Base-by-base conservation (phyloP, 1,140 invertebrate genomes). In the Pseudomyrmex sp. region DNA sequence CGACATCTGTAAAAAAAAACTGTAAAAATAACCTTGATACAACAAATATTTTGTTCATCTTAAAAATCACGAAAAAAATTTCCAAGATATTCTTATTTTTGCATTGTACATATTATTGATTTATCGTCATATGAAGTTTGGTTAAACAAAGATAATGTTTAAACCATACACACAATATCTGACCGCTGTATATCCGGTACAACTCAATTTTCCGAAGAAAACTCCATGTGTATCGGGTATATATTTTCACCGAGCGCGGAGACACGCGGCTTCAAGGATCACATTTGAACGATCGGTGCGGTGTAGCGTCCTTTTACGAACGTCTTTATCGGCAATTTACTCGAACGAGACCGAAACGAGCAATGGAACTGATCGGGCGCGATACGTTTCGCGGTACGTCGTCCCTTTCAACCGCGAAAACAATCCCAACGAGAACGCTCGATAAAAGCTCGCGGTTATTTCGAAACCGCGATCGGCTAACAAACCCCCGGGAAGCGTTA, bases 381-480 rank as follows among this genome's bases (percentile, higher is more conserved):
- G 82, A 87, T 80, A 88, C 66, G 73, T 85, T 87, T 84, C 58
- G 76, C 82, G 74, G 68, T 83, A 80, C 86, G 70, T 68, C 68
- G 52, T 46, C 61, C 56, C 75, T 50, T 62, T 61, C 75, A 63
- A 80, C 74, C 86, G 74, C 69, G 75, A 75, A 58, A 80, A 87
- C 85, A 65, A 88, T 88, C 52, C 82, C 73, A 56, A 87, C 73
- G 69, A 54, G 74, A 84, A 75, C 56, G 50, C 66, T 59, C 74
- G 69, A 76, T 88, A 87, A 77, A 87, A 75, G 86, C 85, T 69
- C 85, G 85, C 23, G 86, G 86, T 88, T 84, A 88, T 87, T 87
- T 87, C 80, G 85, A 65, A 80, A 88, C 82, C 85, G 61, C 86
- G 69, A 74, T 82, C 86, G 69, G 62, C 80, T 84, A 86, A 87